Percentiles rank a stretch among this genome's conserved stretches.
Conservation (phyloP, 1,140 invertebrate species). For the Dinoponera quadriceps region DNA sequence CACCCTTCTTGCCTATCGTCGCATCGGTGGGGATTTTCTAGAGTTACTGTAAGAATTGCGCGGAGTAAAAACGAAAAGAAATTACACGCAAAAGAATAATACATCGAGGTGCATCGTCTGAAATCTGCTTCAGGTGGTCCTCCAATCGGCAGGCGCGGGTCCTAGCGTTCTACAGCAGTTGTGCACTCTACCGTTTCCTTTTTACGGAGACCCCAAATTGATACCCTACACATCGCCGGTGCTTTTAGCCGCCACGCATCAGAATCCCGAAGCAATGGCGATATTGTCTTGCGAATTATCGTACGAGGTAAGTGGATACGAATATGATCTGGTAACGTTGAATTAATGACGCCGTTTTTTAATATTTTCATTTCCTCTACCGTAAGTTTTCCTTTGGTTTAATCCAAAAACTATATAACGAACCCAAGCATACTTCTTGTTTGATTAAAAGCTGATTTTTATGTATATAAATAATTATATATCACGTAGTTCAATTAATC, state of each 20-base stretch:
- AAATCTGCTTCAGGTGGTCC: constrained; percentile 87
- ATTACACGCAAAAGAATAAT: constrained; percentile 8
- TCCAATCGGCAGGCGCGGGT: constrained; percentile 92
- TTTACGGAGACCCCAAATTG: constrained; percentile 92
- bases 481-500: background rate
- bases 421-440: too few relatives aligned
- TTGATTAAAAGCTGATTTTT: too few relatives aligned
- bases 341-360: background rate
- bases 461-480: too few relatives aligned
- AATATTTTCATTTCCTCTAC: background rate
- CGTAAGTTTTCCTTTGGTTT: background rate
- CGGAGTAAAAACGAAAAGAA: background rate
- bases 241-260: constrained; percentile 92
- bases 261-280: constrained; percentile 89
- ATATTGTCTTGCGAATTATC: constrained; percentile 93
- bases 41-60: background rate
- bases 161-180: constrained; percentile 95
- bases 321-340: background rate
- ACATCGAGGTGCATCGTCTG: background rate
- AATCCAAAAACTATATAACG: too few relatives aligned
- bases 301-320: constrained; percentile 87
- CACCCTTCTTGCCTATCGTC: background rate
- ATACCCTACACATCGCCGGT: constrained; percentile 94
- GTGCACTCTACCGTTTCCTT: constrained; percentile 95
- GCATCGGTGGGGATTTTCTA: background rate